phyloP scores from a whole-genome alignment of 2,888 invertebrate species.

The Mylabris sibirica region DNA sequence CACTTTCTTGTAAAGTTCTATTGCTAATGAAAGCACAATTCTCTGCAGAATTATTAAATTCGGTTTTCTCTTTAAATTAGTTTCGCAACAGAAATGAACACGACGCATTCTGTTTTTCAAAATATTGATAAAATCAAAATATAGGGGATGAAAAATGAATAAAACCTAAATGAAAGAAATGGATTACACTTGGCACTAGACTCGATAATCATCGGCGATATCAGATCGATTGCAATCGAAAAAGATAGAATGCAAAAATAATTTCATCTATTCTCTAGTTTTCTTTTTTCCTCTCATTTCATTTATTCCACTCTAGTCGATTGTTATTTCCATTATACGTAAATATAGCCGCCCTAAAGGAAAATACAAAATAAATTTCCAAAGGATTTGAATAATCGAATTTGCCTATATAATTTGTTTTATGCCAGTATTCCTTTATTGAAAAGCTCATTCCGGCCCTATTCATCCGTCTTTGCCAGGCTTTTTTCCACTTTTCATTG shows the following conservation, averaged over 20 bases:
- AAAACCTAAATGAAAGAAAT: slow-evolving; percentile 47
- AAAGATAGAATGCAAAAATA: slow-evolving; percentile 3
- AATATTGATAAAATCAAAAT: neutral
- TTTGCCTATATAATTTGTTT: slow-evolving; percentile 57
- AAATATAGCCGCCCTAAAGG: slow-evolving; percentile 51
- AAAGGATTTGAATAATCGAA: slow-evolving; percentile 57
- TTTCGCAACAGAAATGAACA: slow-evolving; percentile 44
- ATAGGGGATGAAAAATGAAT: slow-evolving; percentile 34
- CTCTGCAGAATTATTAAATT: slow-evolving; percentile 57
- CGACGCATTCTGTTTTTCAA: slow-evolving; percentile 31
- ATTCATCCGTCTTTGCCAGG: slow-evolving; percentile 20
- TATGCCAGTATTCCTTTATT: slow-evolving; percentile 47
- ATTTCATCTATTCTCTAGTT: neutral
- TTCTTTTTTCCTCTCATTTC: neutral
- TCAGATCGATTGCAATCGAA: slow-evolving; percentile 45
- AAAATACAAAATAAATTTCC: slow-evolving; percentile 56
- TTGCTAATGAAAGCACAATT: slow-evolving; percentile 57
- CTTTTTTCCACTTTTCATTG: neutral
- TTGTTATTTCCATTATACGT: slow-evolving; percentile 54
- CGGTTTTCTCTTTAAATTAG: slow-evolving; percentile 57
- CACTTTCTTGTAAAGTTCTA: slow-evolving; percentile 57
- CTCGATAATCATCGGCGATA: slow-evolving; percentile 51
- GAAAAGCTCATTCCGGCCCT: slow-evolving; percentile 44
- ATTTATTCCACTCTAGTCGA: slow-evolving; percentile 35
- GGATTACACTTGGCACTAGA: slow-evolving; percentile 54